Base-by-base conservation (phyloP, 2,113 vertebrate species). In the Tragelaphus buxtoni region DNA sequence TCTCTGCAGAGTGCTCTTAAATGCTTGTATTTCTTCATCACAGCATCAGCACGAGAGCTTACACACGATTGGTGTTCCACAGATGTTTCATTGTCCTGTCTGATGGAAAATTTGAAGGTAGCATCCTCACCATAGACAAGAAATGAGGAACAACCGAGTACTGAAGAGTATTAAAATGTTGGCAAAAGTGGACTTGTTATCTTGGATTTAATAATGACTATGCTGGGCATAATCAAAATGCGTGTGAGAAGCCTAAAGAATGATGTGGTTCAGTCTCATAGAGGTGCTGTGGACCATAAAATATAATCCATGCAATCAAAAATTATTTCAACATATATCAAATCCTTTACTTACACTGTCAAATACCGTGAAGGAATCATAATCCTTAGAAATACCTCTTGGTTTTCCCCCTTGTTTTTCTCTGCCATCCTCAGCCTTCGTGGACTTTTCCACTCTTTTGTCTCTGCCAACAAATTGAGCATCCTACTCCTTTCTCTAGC, bases 261-360 rank as follows among this genome's bases (percentile, higher is more conserved):
- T 74, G 35, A 35, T 14, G 5, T 56, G 42, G 18, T 83, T 95
- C 60, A 95, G 16, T 76, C 35, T 83, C 47, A 51, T 4, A 55
- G 61, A 81, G 14, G 22, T 65, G n/a, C 80, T 96, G 5, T 96
- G 81, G 61, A 61, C 42, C 77, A 91, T 82, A 92, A 97, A 95
- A 85, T 45, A 76, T 74, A 92, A 97, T 81, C 45, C 72, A 89
- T 49, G 24, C 42, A 89, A 88, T 85, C 85, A 97, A 89, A 96
- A 91, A 35, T 97, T 86, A 89, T 79, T 94, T 91, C 56, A 86
- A 42, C 53, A 60, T 77, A 7, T 45, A 94, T 74, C 45, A 79
- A 83, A 79, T 93, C 32, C 56, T 49, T 85, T 47, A 39, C 69
- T 92, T 53, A 81, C 5, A 55, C 56, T 91, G 39, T 91, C 86